Base-by-base conservation (phyloP, 2,888 invertebrate species). In the Notodonta dromedarius region DNA sequence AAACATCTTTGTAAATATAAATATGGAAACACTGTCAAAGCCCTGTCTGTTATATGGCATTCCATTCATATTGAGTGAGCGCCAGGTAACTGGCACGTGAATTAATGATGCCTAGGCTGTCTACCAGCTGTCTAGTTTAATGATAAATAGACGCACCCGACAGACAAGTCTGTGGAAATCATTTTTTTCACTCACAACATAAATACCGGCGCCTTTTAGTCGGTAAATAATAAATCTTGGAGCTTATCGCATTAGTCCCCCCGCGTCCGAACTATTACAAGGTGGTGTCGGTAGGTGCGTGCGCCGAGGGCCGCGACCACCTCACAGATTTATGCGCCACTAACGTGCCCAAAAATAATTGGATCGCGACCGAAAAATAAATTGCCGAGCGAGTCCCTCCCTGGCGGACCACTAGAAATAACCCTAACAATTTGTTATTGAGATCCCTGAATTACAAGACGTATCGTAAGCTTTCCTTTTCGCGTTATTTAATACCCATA, bases 261-360 rank as follows among this genome's bases (percentile, higher is more conserved):
- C 72, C 76, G 71, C 76, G 78, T 76, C 73, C 73, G 65, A 79
- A 78, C 79, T 81, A 80, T 84, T 80, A 80, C 77, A 67, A 76
- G 74, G 73, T 78, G 68, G 70, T 67, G 67, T 71, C 63, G 62
- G 62, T 61, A 71, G 71, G 73, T 72, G 74, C 80, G 83, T 82
- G 82, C 80, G 82, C 72, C 81, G 72, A 73, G 75, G 74, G 68
- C 60, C 68, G 61, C 67, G 60, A 8, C 62, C 62, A 66, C 63
- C 70, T 73, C 78, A 80, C 85, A 87, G 89, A 89, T 89, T 90
- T 88, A 88, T 91, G 85, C 84, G 77, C 79, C 83, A 86, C 86
- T 87, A 89, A 86, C 89, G 84, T 86, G 87, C 88, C 90, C 87
- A 84, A 88, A 91, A 93, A 92, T 92, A 92, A 93, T 92, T 92